Evolutionary conservation across 2,888 invertebrate genomes (phyloP).

Genomic region (Habroteleia sp.): DNA sequence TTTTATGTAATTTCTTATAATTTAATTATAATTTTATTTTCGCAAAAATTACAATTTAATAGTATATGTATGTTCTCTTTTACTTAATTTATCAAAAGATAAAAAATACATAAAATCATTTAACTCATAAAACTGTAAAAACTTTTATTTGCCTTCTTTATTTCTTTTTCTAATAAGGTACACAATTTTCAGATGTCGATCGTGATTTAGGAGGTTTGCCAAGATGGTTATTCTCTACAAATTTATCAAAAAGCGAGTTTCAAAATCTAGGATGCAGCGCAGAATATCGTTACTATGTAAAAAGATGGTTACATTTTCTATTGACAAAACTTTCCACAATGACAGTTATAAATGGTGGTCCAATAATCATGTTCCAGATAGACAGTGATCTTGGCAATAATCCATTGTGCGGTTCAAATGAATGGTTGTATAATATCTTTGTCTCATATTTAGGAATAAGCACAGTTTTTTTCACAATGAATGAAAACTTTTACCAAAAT

Average conservation of each 20-base stretch:
- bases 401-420: slow-evolving; percentile 82
- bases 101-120: too few species aligned
- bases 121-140: too few species aligned
- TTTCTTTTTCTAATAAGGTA: background rate
- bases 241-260: slow-evolving; percentile 55
- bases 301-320: slow-evolving; percentile 79
- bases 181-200: slow-evolving; percentile 56
- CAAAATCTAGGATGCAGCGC: slow-evolving; percentile 29
- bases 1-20: too few species aligned
- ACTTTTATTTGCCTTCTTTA: too few species aligned
- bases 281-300: slow-evolving; percentile 75
- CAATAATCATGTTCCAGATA: slow-evolving; percentile 83
- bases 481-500: slow-evolving; percentile 81
- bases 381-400: slow-evolving; percentile 85
- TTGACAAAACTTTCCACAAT: slow-evolving; percentile 79
- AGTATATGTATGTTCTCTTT: too few species aligned
- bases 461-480: slow-evolving; percentile 84
- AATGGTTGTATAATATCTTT: slow-evolving; percentile 82
- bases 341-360: slow-evolving; percentile 82
- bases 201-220: slow-evolving; percentile 68
- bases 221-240: slow-evolving; percentile 71
- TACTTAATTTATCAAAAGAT: too few species aligned
- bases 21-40: too few species aligned
- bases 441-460: slow-evolving; percentile 81
- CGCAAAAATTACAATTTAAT: too few species aligned